Conservation (phyloP, 2,888 invertebrate species). For the Idaea dimidiata region DNA sequence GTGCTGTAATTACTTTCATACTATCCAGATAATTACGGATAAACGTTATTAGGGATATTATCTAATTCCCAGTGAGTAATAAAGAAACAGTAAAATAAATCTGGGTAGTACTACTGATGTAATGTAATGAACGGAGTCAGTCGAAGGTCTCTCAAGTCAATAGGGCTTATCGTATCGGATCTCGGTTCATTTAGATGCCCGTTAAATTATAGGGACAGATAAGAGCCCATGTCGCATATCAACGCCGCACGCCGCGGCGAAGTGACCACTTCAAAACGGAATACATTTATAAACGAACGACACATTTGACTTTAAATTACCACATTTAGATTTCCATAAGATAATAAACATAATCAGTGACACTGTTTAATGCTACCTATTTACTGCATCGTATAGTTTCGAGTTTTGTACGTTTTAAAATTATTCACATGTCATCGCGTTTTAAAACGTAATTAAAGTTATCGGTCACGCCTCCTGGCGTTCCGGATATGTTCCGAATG, state of each 20-base stretch:
- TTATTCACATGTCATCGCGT: slow-evolving; percentile 32
- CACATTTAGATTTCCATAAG: slow-evolving; percentile 63
- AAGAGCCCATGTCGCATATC: slow-evolving; percentile 65
- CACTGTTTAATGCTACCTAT: slow-evolving; percentile 44
- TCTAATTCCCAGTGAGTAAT: slow-evolving; percentile 35
- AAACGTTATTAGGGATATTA: slow-evolving; percentile 24
- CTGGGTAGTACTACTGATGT: slow-evolving; percentile 57
- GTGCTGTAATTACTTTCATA: slow-evolving; percentile 6
- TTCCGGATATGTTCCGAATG: slow-evolving; percentile 70
- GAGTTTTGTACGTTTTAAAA: slow-evolving; percentile 18
- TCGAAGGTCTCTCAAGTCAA: slow-evolving; percentile 67
- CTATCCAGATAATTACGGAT: slow-evolving; percentile 25
- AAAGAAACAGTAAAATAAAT: slow-evolving; percentile 56
- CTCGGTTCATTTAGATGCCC: slow-evolving; percentile 75
- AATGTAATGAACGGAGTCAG: slow-evolving; percentile 63
- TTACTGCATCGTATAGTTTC: slow-evolving; percentile 25
- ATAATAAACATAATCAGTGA: slow-evolving; percentile 52
- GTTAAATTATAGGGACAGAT: slow-evolving; percentile 75
- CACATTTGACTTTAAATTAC: slow-evolving; percentile 61
- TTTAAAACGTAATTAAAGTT: slow-evolving; percentile 61
- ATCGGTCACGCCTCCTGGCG: slow-evolving; percentile 66
- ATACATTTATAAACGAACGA: slow-evolving; percentile 57
- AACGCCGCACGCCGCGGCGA: slow-evolving; percentile 45
- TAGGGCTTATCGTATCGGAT: slow-evolving; percentile 74
- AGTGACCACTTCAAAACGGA: slow-evolving; percentile 50